Percentiles rank a stretch among this genome's conserved stretches.
Evolutionary conservation across 2,888 invertebrate genomes (phyloP).

Genomic region (Rhabditoides inermis): DNA sequence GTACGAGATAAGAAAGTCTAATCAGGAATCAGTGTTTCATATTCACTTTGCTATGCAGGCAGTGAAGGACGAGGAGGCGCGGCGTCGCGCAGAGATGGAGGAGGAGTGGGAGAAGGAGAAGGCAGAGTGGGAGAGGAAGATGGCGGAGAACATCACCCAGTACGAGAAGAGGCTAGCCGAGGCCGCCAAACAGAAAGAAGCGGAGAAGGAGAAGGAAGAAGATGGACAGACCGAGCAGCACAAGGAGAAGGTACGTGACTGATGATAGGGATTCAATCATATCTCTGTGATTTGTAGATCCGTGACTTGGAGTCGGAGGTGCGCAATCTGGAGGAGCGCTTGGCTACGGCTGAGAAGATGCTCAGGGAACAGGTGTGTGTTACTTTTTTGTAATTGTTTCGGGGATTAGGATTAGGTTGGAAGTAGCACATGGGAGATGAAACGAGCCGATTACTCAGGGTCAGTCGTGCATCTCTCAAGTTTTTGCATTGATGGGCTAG

Average conservation of each 20-base stretch:
- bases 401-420: too few relatives aligned
- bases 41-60: too few relatives aligned
- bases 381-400: too few relatives aligned
- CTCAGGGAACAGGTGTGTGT: not conserved
- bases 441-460: too few relatives aligned
- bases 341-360: not conserved
- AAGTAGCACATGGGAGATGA: too few relatives aligned
- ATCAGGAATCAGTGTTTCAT: too few relatives aligned
- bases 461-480: too few relatives aligned
- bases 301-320: conserved; percentile 2
- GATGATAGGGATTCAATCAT: not conserved
- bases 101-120: conserved; percentile 15
- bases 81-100: conserved; percentile 13
- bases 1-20: too few relatives aligned
- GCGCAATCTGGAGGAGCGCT: conserved; percentile 1
- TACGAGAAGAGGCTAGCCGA: not conserved
- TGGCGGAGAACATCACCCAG: not conserved
- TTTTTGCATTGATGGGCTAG: too few relatives aligned
- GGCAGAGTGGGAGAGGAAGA: conserved; percentile 4
- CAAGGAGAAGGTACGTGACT: not conserved
- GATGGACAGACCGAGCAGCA: not conserved
- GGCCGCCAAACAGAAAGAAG: too few relatives aligned
- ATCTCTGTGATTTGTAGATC: not conserved
- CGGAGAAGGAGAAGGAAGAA: not conserved
- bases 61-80: conserved; percentile 16